Evolutionary conservation across 2,888 invertebrate genomes (phyloP).

Genomic region (Diachrysia chrysitis): DNA sequence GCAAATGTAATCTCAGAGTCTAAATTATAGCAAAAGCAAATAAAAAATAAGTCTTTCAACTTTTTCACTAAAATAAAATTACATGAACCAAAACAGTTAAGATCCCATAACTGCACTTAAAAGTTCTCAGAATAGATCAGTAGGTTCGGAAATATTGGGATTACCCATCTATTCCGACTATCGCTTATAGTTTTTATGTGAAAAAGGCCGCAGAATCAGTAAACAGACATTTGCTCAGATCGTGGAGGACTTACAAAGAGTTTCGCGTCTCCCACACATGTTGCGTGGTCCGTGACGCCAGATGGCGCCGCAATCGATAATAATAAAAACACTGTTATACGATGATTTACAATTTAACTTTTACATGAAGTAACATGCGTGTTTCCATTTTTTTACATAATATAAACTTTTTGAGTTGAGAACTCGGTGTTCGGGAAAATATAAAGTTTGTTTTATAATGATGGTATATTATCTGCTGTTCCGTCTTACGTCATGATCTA

Average conservation of each 20-base stretch:
- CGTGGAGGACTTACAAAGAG: constrained; percentile 64
- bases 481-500: not conserved
- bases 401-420: constrained; percentile 18
- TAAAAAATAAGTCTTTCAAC: not conserved
- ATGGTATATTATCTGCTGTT: not conserved
- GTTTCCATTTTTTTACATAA: constrained; percentile 26
- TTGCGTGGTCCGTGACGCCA: constrained; percentile 70
- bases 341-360: constrained; percentile 68
- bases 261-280: constrained; percentile 65
- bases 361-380: constrained; percentile 11
- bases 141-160: constrained; percentile 37
- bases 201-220: constrained; percentile 71
- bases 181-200: constrained; percentile 66
- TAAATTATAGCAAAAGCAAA: not conserved
- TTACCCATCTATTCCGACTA: constrained; percentile 62
- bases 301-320: constrained; percentile 68
- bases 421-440: not conserved
- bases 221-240: constrained; percentile 68
- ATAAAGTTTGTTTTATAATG: not conserved
- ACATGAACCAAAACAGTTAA: not conserved
- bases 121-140: constrained; percentile 29
- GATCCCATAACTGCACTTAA: not conserved
- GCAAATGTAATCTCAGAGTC: not conserved
- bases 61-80: not conserved
- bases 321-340: constrained; percentile 66